Conservation (phyloP, 2,797 vertebrate species). For the Spondyliosoma cantharus region DNA sequence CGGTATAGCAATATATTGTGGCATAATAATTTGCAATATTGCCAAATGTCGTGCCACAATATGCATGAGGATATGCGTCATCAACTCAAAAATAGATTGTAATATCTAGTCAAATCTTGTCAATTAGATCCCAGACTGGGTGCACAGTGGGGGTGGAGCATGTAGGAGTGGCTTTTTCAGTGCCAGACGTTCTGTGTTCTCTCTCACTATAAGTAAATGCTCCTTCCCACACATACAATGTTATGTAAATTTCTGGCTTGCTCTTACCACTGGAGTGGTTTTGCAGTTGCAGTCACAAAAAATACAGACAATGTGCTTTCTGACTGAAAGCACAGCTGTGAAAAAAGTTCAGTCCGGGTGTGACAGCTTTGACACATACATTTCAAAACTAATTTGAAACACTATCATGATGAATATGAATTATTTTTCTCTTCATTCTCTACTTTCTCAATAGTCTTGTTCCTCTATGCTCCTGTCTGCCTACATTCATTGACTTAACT, state of each 20-base stretch:
- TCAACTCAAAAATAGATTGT: neutral
- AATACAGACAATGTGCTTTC: conserved; percentile 2
- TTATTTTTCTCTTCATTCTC: neutral
- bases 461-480: neutral
- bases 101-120: conserved; percentile 11
- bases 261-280: conserved; percentile 9
- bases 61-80: neutral
- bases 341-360: conserved; percentile 21
- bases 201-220: neutral
- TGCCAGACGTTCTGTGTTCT: neutral
- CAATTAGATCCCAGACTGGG: neutral
- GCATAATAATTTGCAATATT: neutral
- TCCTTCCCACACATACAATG: conserved; percentile 17
- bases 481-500: neutral
- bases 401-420: neutral
- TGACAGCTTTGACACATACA: neutral
- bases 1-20: neutral
- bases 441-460: neutral
- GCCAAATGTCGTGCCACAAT: neutral
- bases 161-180: neutral
- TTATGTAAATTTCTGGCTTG: conserved; percentile 14
- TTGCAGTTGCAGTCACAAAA: conserved; percentile 23
- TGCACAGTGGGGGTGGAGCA: neutral
- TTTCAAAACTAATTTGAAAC: conserved; percentile 14
- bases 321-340: conserved; percentile 34